Base-by-base conservation (phyloP, 2,113 vertebrate species). In the Tupaia chinensis region DNA sequence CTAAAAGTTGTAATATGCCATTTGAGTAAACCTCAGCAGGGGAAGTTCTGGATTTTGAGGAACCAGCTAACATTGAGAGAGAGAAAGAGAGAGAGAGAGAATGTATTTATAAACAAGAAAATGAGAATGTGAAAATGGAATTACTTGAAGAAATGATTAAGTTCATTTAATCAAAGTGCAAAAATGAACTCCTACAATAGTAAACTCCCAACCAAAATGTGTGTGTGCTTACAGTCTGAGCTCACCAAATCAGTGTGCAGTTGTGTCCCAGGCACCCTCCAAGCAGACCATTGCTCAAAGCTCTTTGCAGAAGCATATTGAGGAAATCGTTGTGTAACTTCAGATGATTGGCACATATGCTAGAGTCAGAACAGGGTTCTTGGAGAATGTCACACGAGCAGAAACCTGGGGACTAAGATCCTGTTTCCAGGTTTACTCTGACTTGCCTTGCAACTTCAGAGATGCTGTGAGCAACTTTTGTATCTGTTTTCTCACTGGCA, bases 361-460 rank as follows among this genome's bases (percentile, higher is more conserved):
- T 12, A 5, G 22, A n/a, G 23, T 84, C 69, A 53, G 27, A 74
- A 58, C 0, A 13, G 44, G 22, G 32, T 9, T 6, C 44, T 87
- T 22, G 5, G 5, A 60, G 23, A 13, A 72, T 78, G 56, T 29
- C 56, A 54, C 3, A 0, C 60, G 54, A 61, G 3, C 3, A 70
- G 56, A 76, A 79, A 20, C 1, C 3, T 22, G 12, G 66, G 5
- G 7, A 53, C 9, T 77, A 90, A 95, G 78, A 17, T 25, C 12
- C 29, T 91, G 66, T 44, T 25, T 56, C 70, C 44, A 80, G 23
- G 70, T 76, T 87, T 66, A 68, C n/a, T 29, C 14, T 73, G 32
- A 88, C 17, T 29, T 82, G 5, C 3, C 56, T 69, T 89, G 25
- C 88, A 96, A 91, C n/a, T 60, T 95, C 20, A n/a, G 20, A n/a